phyloP scores from a whole-genome alignment of 2,888 invertebrate genomes.

The Entomobrya multifasciata region DNA sequence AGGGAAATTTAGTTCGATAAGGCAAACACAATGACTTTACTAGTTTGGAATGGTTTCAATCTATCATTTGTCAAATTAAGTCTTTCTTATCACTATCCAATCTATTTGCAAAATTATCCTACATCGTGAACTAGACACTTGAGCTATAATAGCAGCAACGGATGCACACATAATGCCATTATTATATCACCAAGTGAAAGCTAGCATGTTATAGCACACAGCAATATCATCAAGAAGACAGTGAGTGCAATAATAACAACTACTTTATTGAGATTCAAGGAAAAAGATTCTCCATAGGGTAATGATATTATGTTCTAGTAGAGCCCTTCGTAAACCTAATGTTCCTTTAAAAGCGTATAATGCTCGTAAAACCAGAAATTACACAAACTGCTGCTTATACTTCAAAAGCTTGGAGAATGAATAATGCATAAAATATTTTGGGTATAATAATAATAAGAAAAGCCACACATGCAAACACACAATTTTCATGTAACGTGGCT shows the following conservation, averaged over 20 bases:
- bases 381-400: background rate
- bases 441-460: slow-evolving; percentile 36
- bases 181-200: slow-evolving; percentile 14
- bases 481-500: background rate
- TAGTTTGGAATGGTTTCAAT: slow-evolving; percentile 76
- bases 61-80: slow-evolving; percentile 79
- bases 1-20: slow-evolving; percentile 77
- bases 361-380: slow-evolving; percentile 25
- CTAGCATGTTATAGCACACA: background rate
- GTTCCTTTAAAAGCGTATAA: slow-evolving; percentile 34
- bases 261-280: slow-evolving; percentile 12
- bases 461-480: slow-evolving; percentile 1
- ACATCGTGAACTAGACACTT: slow-evolving; percentile 14
- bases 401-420: slow-evolving; percentile 42
- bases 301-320: slow-evolving; percentile 13
- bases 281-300: background rate
- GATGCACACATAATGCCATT: background rate
- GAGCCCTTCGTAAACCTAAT: background rate
- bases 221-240: too few species aligned
- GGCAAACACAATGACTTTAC: slow-evolving; percentile 75
- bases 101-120: slow-evolving; percentile 68
- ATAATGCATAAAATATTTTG: slow-evolving; percentile 53
- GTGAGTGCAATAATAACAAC: slow-evolving; percentile 11
- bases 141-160: background rate
- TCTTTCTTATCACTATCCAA: slow-evolving; percentile 78